Base-by-base conservation (phyloP, 2,888 invertebrate genomes). In the Heliconius aoede region DNA sequence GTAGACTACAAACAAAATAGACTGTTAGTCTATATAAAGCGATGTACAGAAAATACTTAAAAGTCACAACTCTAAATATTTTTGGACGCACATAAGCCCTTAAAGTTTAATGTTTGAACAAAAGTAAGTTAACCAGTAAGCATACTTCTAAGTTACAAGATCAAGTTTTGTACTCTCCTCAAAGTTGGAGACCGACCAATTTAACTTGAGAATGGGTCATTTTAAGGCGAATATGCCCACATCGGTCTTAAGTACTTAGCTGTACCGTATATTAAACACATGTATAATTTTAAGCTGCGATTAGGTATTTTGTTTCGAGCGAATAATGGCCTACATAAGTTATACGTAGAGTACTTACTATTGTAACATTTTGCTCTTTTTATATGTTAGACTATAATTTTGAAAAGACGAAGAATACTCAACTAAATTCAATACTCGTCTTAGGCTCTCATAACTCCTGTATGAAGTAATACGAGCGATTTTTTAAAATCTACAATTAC, bases 121-220 rank as follows among this genome's bases (percentile, higher is more conserved):
- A 60, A 65, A 72, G 24, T 60, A 40, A 72, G 24, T 60, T 60
- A 60, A 36, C 15, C 36, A 40, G n/a, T n/a, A n/a, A n/a, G 26
- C 26, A 28, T 61, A 61, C 58, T 67, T 74, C 67, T 30, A 61
- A 61, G 36, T 36, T 72, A 26, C 40, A 26, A 72, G n/a, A 60
- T 32, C 46, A 74, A 74, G 69, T 74, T 69, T 62, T 30, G 28
- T 69, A 32, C 30, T 30, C 36, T 40, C 15, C 32, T 40, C 51
- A 71, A 78, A 78, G 73, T 78, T 73, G 40, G 58, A 69, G 74
- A 62, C 28, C 67, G 74, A 55, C 74, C 76, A 76, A 78, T 78
- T 72, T 72, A 76, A 78, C 67, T 78, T 76, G 26, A 46, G 55
- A 76, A 74, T 76, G 60, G 60, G 26, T 64, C 55, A 74, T 74